Evolutionary conservation across 2,113 vertebrate genomes (phyloP), one percentile per base, ranked within the genome.

Genomic region (Ctenodactylus gundi): DNA sequence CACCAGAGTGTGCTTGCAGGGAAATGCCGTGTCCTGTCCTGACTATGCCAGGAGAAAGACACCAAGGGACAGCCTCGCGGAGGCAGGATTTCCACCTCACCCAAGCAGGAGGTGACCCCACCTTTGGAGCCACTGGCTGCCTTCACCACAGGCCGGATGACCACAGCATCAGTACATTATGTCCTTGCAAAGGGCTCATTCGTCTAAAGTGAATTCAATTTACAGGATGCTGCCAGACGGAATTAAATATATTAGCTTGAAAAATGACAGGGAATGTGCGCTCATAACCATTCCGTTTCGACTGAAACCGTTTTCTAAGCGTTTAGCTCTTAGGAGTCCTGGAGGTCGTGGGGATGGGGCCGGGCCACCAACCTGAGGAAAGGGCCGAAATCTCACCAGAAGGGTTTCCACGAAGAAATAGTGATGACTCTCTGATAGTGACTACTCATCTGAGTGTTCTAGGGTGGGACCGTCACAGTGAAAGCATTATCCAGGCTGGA

Each of bases 161-260:
- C 92, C 27, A 80, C 84, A 75, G 39, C 78, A 46, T 75, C 93
- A 55, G 68, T 85, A 46, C 51, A 85, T 76, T 89, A 70, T 49
- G 70, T 34, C 51, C 51, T 77, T 88, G 70, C 93, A 95, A 44
- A 62, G 73, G 49, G 21, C 67, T 85, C 96, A 96, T 94, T 86
- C 80, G 41, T 90, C 94, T 93, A 68, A 95, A 31, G 29, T 49
- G 85, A 86, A 96, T 95, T 96, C 85, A 94, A 92, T 96, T 96
- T 95, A 88, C 67, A 96, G 57, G 75, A 87, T 29, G 7, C 93
- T 95, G 95, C 67, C 96, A 95, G 91, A 90, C 76, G 94, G 93
- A 96, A 96, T 97, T 95, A 97, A 95, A 96, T 88, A 96, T 85
- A 92, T 93, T 95, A 78, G 55, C 58, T 95, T 97, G 96, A 97